A percentile compares a stretch with the other conserved stretches of the same genome.
phyloP scores from a whole-genome alignment of 2,888 invertebrate genomes.

The Anthophora plumipes region DNA sequence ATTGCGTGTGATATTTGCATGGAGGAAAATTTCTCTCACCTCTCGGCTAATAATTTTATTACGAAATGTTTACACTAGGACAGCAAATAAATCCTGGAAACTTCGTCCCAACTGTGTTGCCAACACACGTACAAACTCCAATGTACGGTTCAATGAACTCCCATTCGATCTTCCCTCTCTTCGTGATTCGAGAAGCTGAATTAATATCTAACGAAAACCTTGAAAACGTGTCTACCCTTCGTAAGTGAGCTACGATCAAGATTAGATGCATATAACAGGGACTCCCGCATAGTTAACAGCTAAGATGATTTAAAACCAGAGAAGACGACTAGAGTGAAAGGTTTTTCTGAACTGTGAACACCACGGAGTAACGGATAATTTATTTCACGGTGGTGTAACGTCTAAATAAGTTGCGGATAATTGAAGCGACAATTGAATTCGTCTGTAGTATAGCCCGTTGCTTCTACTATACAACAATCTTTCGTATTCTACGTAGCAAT shows the following conservation, averaged over 20 bases:
- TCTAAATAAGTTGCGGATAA: slow-evolving; percentile 13
- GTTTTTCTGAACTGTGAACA: slow-evolving; percentile 10
- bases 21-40: slow-evolving; percentile 4
- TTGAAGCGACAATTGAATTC: slow-evolving; percentile 30
- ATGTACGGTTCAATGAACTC: slow-evolving; percentile 51
- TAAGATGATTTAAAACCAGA: slow-evolving; percentile 42
- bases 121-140: not conserved
- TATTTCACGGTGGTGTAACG: slow-evolving; percentile 3
- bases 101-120: slow-evolving; percentile 5
- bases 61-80: slow-evolving; percentile 31
- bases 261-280: slow-evolving; percentile 33
- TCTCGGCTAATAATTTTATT: slow-evolving; percentile 22
- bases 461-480: slow-evolving; percentile 33
- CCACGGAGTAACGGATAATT: not conserved
- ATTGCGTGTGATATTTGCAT: slow-evolving; percentile 23
- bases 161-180: slow-evolving; percentile 47
- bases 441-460: not conserved
- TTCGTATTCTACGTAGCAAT: slow-evolving; percentile 6
- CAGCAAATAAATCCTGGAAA: slow-evolving; percentile 35
- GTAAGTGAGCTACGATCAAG: slow-evolving; percentile 50
- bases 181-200: slow-evolving; percentile 41
- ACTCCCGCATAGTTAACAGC: slow-evolving; percentile 31
- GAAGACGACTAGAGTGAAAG: slow-evolving; percentile 17
- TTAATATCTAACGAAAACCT: slow-evolving; percentile 57
- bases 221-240: slow-evolving; percentile 38